Evolutionary conservation across 2,113 vertebrate genomes (phyloP).

Genomic region (Cyanocitta stelleri): DNA sequence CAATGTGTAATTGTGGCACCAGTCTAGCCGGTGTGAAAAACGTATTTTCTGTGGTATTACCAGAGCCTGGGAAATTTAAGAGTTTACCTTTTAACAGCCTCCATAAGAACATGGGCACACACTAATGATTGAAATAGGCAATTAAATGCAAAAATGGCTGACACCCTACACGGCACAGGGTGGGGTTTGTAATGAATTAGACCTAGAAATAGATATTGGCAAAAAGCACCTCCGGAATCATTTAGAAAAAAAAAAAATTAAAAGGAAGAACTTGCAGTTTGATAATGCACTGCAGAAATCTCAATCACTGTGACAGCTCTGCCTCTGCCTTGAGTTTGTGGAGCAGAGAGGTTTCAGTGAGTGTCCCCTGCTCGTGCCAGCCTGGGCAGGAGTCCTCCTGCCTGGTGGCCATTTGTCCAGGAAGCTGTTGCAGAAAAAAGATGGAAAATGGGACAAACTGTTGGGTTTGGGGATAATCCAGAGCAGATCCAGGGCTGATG

Average conservation of each 20-base stretch:
- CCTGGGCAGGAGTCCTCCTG: neutral
- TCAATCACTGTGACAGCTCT: neutral
- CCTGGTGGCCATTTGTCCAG: neutral
- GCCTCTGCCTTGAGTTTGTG: neutral
- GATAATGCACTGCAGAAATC: neutral
- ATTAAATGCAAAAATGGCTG: neutral
- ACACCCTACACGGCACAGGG: neutral
- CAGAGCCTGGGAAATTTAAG: slow-evolving; percentile 18
- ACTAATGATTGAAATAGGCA: neutral
- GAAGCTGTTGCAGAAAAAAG: neutral
- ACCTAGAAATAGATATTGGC: neutral
- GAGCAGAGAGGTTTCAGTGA: neutral
- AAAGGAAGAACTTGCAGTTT: neutral
- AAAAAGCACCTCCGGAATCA: neutral
- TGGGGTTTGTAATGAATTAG: neutral
- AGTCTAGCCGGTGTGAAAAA: neutral
- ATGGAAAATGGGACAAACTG: neutral
- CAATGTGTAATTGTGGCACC: slow-evolving; percentile 28
- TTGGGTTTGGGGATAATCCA: neutral
- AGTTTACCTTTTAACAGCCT: slow-evolving; percentile 24
- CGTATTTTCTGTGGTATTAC: neutral
- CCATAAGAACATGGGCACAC: neutral
- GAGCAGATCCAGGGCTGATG: neutral
- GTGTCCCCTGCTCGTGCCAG: neutral
- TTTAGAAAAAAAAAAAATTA: neutral